Evolutionary conservation across 2,113 vertebrate species (phyloP).

Genomic region (Cebus imitator): DNA sequence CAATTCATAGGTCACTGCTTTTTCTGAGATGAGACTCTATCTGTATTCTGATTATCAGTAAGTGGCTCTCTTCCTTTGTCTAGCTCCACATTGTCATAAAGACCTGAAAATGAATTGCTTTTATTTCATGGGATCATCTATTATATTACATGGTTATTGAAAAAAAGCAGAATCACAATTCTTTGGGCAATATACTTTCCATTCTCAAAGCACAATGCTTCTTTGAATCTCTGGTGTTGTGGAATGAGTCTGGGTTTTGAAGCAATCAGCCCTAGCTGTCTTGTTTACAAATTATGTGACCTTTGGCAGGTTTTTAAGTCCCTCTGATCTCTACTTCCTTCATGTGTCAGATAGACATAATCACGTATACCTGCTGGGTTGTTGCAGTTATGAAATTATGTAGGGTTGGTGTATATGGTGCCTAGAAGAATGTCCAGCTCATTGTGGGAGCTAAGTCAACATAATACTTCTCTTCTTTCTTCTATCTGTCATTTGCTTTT

Average conservation of each 20-base stretch:
- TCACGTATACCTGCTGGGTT: neutral
- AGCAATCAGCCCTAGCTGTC: neutral
- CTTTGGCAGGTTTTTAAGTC: neutral
- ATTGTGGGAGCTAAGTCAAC: neutral
- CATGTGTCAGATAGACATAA: neutral
- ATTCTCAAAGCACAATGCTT: neutral
- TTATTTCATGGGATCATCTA: neutral
- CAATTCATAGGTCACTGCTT: neutral
- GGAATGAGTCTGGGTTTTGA: neutral
- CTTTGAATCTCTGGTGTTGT: neutral
- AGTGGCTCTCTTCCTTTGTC: neutral
- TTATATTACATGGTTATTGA: neutral
- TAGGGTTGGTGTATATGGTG: accelerated
- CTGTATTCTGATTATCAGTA: neutral
- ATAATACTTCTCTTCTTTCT: neutral
- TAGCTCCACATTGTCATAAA: neutral
- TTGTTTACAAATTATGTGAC: neutral
- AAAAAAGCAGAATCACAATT: neutral
- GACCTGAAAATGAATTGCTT: neutral
- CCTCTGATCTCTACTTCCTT: neutral
- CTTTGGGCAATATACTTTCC: neutral
- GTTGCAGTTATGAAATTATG: neutral
- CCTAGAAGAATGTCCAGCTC: neutral
- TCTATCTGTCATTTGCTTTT: neutral
- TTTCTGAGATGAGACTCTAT: neutral